These are phyloP conservation scores for Rhamphomyia laevipes DNA, from an alignment of 2,888 invertebrate species.

Conservation along the genomic window DNA sequence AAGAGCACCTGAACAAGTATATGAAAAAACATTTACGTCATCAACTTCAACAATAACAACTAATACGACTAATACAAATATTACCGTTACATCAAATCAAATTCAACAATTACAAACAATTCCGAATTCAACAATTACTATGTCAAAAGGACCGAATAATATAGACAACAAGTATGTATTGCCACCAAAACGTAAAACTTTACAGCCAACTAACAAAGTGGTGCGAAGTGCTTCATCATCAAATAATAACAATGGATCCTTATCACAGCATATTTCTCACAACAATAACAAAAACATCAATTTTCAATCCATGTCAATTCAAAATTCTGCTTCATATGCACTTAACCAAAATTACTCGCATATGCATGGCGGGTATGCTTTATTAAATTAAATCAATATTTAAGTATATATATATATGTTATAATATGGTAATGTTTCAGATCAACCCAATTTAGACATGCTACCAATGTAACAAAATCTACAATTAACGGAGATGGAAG, in stretches of 20 bases:
- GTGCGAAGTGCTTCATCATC: slow-evolving; percentile 51
- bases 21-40: slow-evolving; percentile 17
- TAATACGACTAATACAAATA: background rate
- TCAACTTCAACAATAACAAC: slow-evolving; percentile 4
- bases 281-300: slow-evolving; percentile 17
- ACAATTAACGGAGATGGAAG: slow-evolving; percentile 33
- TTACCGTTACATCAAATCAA: slow-evolving; percentile 16
- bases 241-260: slow-evolving; percentile 17
- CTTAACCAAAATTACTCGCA: slow-evolving; percentile 18
- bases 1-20: slow-evolving; percentile 39
- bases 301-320: slow-evolving; percentile 20
- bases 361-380: slow-evolving; percentile 17
- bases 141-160: slow-evolving; percentile 12
- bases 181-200: slow-evolving; percentile 63
- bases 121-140: background rate
- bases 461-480: slow-evolving; percentile 25
- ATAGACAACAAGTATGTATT: slow-evolving; percentile 62
- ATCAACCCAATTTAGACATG: slow-evolving; percentile 21
- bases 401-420: background rate
- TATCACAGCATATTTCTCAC: slow-evolving; percentile 16
- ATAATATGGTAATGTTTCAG: slow-evolving; percentile 15
- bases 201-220: slow-evolving; percentile 47
- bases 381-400: background rate
- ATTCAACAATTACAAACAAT: slow-evolving; percentile 1
- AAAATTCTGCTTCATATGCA: slow-evolving; percentile 19